Percentiles rank a stretch among this genome's conserved stretches.
phyloP scores from a whole-genome alignment of 2,888 invertebrate species.

The Sesamia inferens region DNA sequence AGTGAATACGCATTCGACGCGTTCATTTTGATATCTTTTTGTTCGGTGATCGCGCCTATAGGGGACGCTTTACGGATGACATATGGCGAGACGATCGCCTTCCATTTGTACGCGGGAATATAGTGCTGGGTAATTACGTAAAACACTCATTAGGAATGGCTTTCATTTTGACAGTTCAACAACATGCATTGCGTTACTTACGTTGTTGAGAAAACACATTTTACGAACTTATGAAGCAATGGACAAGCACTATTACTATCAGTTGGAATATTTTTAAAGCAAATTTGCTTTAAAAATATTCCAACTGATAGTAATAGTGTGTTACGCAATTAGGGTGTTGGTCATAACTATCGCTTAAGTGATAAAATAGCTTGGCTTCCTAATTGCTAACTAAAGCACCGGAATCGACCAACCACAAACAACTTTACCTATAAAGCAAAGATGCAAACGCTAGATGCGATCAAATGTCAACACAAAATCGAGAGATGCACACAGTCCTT shows the following conservation, averaged over 20 bases:
- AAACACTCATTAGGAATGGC: no score
- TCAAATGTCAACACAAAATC: neutral
- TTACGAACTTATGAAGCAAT: no score
- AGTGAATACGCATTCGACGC: neutral
- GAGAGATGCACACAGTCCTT: neutral
- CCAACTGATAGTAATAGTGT: no score
- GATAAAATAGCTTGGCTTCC: neutral
- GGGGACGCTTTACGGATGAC: neutral
- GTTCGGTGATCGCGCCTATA: neutral
- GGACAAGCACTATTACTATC: no score
- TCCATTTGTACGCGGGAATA: neutral
- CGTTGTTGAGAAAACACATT: no score
- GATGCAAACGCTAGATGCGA: neutral
- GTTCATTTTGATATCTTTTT: neutral
- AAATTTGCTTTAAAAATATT: no score
- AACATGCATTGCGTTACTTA: no score
- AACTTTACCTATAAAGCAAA: neutral
- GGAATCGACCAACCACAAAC: neutral
- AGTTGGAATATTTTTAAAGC: no score
- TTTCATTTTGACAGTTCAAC: no score
- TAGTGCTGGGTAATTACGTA: neutral
- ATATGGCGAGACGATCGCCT: neutral
- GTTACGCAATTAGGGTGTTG: no score
- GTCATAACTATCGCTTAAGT: neutral
- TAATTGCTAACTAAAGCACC: neutral